A percentile compares a stretch with the other conserved stretches of the same genome.
Conservation (phyloP, 2,113 vertebrate genomes). For the pig (Sus scrofa) region T2T-Sscrofa CM000824.6:152070001-152070500, state of each 20-base stretch:
- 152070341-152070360: neutral
- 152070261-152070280: neutral
- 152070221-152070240: neutral
- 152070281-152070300: neutral
- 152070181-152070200: neutral
- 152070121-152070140: neutral
- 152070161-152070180: neutral
- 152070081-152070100: neutral
- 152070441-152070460: neutral
- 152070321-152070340: neutral
- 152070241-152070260: neutral
- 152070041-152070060: neutral
- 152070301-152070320: neutral
- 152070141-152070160: neutral
- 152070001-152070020: neutral
- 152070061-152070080: neutral
- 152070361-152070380: neutral
- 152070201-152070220: neutral
- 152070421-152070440: neutral
- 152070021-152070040: neutral
- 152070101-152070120: neutral
- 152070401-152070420: neutral
- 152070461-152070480: neutral
- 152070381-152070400: neutral
- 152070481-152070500: neutral